phyloP scores from a whole-genome alignment of 2,888 invertebrate genomes.

The Cetonia aurata region DNA sequence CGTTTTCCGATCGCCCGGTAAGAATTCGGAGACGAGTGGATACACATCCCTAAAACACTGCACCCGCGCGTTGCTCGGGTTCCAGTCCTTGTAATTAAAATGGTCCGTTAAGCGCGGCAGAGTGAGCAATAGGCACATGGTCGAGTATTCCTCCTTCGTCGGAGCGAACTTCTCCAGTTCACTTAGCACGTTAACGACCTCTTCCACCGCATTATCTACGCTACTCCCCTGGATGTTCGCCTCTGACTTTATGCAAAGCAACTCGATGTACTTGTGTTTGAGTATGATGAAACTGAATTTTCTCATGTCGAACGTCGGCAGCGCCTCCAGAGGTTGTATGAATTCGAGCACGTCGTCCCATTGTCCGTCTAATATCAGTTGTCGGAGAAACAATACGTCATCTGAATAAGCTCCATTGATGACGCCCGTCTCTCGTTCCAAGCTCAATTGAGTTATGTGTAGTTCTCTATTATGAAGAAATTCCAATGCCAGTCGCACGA shows the following conservation, averaged over 20 bases:
- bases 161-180: slow-evolving; percentile 91
- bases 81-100: slow-evolving; percentile 95
- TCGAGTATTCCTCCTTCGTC: slow-evolving; percentile 94
- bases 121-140: slow-evolving; percentile 89
- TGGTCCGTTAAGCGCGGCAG: slow-evolving; percentile 94
- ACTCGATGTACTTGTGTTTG: slow-evolving; percentile 93
- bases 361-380: slow-evolving; percentile 95
- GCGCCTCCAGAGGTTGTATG: slow-evolving; percentile 89
- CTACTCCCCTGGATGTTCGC: slow-evolving; percentile 83
- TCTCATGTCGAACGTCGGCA: slow-evolving; percentile 85
- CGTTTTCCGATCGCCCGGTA: slow-evolving; percentile 82
- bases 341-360: slow-evolving; percentile 98
- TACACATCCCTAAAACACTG: slow-evolving; percentile 91
- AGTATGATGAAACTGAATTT: slow-evolving; percentile 89
- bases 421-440: slow-evolving; percentile 95
- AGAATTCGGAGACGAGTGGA: slow-evolving; percentile 89
- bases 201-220: slow-evolving; percentile 93
- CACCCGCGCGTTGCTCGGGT: slow-evolving; percentile 93
- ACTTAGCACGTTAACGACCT: slow-evolving; percentile 91
- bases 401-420: slow-evolving; percentile 95
- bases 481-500: slow-evolving; percentile 86
- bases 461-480: slow-evolving; percentile 91
- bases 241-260: slow-evolving; percentile 95
- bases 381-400: slow-evolving; percentile 93
- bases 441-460: slow-evolving; percentile 90